Evolutionary conservation across 2,113 vertebrate genomes (phyloP).

Genomic region (Coturnix japonica): DNA sequence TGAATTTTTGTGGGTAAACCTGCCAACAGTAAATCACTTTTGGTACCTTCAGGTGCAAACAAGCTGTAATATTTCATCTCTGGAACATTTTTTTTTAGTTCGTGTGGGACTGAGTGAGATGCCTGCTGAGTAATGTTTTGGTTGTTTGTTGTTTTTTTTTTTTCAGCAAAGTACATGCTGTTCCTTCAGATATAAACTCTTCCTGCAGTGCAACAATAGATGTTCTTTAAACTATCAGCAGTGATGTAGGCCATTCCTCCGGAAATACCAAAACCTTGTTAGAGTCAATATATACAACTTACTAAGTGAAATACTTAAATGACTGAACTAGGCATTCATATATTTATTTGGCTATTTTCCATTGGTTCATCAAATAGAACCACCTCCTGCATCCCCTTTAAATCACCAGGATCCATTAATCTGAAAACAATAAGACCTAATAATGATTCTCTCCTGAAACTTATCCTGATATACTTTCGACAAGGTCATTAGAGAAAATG

Average conservation of each 20-base stretch:
- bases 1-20: slow-evolving; percentile 33
- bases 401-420: not conserved
- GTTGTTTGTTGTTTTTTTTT: not conserved
- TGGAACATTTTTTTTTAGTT: not conserved
- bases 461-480: not conserved
- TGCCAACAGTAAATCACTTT: slow-evolving; percentile 35
- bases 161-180: not conserved
- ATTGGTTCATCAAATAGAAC: not conserved
- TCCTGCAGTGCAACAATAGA: not conserved
- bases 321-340: accelerated
- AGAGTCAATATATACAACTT: slow-evolving; percentile 13
- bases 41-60: slow-evolving; percentile 19
- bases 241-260: not conserved
- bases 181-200: not conserved
- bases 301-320: not conserved
- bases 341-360: not conserved
- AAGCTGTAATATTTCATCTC: slow-evolving; percentile 8
- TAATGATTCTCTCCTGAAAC: not conserved
- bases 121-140: slow-evolving; percentile 2
- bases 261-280: slow-evolving; percentile 15
- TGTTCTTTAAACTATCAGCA: slow-evolving; percentile 23
- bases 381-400: accelerated
- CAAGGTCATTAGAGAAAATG: not conserved
- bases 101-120: not conserved
- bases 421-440: not conserved